Percentiles rank a stretch among this genome's conserved stretches.
Evolutionary conservation across 2,888 invertebrate species (phyloP).

Genomic region (Hirtodrosophila duncani): DNA sequence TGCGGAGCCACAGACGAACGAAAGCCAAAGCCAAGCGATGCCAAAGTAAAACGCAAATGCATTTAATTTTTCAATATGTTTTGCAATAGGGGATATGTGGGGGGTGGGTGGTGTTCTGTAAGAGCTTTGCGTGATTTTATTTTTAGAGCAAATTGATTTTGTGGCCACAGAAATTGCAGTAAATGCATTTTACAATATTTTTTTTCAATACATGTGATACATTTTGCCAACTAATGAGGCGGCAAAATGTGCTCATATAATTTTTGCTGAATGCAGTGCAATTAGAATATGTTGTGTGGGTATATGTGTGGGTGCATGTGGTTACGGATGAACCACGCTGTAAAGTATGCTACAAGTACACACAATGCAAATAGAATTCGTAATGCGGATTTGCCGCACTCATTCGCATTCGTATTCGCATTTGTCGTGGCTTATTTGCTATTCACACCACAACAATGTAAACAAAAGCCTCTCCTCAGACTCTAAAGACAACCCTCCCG

Average conservation of each 20-base stretch:
- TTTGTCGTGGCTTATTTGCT: conserved; percentile 63
- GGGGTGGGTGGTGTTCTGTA: too few species aligned
- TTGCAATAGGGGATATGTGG: conserved; percentile 2
- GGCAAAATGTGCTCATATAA: conserved; percentile 38
- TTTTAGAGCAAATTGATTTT: conserved; percentile 64
- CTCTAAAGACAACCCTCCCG: conserved; percentile 49
- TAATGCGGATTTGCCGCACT: conserved; percentile 21
- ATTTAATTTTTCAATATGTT: conserved; percentile 55
- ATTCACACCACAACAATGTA: conserved; percentile 73
- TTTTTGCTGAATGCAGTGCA: conserved; percentile 51
- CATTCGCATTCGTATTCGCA: conserved; percentile 16
- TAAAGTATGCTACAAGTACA: conserved; percentile 23
- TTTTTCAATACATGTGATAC: conserved; percentile 9
- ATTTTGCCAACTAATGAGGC: conserved; percentile 56
- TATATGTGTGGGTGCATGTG: background rate
- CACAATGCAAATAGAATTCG: conserved; percentile 4
- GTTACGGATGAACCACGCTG: background rate
- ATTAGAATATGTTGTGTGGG: conserved; percentile 44
- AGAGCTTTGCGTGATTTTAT: conserved; percentile 29
- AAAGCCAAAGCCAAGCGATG: conserved; percentile 15
- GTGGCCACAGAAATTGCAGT: conserved; percentile 67
- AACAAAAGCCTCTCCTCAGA: conserved; percentile 46
- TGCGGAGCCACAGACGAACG: conserved; percentile 46
- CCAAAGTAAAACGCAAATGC: conserved; percentile 47
- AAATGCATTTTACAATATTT: conserved; percentile 51